These are phyloP conservation scores for Astreopora myriophthalma DNA, from an alignment of 64 coral and sea anemone genomes.

Conservation along the genomic window DNA sequence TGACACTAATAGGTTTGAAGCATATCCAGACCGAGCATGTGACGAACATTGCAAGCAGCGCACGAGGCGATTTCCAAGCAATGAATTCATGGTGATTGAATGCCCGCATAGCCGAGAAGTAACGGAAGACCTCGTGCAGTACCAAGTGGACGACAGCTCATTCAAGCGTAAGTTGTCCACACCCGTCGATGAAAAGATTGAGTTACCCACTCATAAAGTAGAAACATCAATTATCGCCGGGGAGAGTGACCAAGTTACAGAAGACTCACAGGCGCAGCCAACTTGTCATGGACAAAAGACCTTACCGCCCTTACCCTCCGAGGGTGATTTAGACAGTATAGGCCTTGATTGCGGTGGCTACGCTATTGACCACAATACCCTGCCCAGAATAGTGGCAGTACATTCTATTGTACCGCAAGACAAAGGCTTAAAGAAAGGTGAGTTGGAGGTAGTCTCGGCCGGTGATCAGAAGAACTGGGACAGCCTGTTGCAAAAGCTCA, in stretches of 20 bases:
- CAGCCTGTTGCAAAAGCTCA: not conserved
- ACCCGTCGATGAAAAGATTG: not conserved
- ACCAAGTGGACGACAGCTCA: not conserved
- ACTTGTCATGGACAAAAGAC: not conserved
- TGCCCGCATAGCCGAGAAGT: not conserved
- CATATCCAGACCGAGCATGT: not conserved
- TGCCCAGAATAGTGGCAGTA: constrained; percentile 61
- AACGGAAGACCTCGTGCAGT: not conserved
- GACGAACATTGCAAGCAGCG: not conserved
- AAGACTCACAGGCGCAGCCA: not conserved
- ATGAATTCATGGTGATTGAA: not conserved
- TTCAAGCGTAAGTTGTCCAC: not conserved
- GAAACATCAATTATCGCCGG: not conserved
- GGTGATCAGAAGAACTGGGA: not conserved
- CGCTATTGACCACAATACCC: constrained; percentile 38
- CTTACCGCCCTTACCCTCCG: not conserved
- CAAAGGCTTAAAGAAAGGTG: not conserved
- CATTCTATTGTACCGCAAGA: constrained; percentile 49
- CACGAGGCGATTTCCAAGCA: not conserved
- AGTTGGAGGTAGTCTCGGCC: not conserved
- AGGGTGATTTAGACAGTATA: not conserved
- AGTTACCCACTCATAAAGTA: not conserved
- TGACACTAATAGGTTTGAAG: not conserved
- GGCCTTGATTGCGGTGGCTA: not conserved
- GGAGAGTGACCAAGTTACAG: not conserved